Evolutionary conservation across 2,113 vertebrate genomes (phyloP), one percentile per base, ranked within the genome.

Genomic region (Ploceus nigricollis): DNA sequence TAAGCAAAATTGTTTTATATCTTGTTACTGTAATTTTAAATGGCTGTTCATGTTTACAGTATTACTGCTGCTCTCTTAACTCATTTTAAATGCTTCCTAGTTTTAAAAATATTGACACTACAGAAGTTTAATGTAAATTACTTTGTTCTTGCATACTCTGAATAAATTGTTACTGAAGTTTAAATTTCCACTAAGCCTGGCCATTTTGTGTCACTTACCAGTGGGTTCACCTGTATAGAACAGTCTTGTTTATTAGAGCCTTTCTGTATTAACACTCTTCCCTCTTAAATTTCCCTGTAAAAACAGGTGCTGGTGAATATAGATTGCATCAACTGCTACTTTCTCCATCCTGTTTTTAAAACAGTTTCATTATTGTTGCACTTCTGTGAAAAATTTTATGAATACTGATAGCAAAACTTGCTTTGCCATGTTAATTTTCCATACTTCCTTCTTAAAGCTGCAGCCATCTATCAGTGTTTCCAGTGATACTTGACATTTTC

Each of bases 151-250:
- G 44, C 2, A 25, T 68, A 45, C 24, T 70, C 48, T 39, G 33
- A 96, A 95, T 96, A 91, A 97, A 96, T 27, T 51, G 37, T 15
- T 64, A 40, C 10, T 53, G 48, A 76, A 54, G 56, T 65, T 66
- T 73, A 42, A 35, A 27, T 42, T 76, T 63, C 45, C 23, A 35
- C 61, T 40, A 64, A 89, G 40, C 30, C 42, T 58, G 33, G 37
- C 6, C 3, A 3, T 72, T 45, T 47, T 80, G 21, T 8, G 5
- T 77, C 42, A 63, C 28, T 75, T 31, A 24, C 31, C 30, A 35
- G 19, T 50, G 47, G 5, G n/a, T 28, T 83, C 30, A 48, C 33
- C 17, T 54, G 5, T 39, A 1, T 60, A 15, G 44, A 64, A n/a
- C n/a, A 80, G 17, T 56, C 40, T 47, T 13, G 8, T 64, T 91